These are phyloP conservation scores for Ailurus styani DNA, from an alignment of 2,113 vertebrate genomes.

Conservation along the genomic window DNA sequence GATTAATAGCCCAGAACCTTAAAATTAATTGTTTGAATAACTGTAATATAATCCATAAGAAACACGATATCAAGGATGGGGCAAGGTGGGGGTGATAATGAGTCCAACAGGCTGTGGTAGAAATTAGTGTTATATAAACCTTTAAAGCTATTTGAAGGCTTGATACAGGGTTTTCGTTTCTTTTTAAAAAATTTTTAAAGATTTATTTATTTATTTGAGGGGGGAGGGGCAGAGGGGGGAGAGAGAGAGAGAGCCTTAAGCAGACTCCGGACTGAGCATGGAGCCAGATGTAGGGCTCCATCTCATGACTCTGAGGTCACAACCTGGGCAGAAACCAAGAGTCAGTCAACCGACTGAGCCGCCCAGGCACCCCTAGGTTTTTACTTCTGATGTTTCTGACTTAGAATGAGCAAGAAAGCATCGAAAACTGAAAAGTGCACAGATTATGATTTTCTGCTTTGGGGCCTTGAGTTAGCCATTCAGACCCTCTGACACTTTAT, in stretches of 20 bases:
- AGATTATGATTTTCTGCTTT: background rate
- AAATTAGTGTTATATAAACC: background rate
- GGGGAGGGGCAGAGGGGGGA: background rate
- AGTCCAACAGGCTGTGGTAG: background rate
- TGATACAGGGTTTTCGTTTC: background rate
- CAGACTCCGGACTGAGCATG: background rate
- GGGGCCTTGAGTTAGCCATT: background rate
- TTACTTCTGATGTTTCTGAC: background rate
- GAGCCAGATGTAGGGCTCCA: background rate
- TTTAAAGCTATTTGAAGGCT: background rate
- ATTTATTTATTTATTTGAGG: background rate
- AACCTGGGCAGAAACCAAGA: background rate
- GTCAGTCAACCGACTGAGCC: background rate
- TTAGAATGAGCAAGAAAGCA: background rate
- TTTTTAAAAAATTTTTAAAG: background rate
- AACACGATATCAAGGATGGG: background rate
- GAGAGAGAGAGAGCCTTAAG: background rate
- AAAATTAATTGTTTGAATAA: conserved; percentile 14
- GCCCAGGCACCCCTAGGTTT: background rate
- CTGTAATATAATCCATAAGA: background rate
- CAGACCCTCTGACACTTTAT: background rate
- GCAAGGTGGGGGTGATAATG: background rate
- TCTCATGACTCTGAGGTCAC: background rate
- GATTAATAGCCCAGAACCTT: background rate
- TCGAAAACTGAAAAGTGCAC: background rate